These are phyloP conservation scores for Acrossocheilus fasciatus DNA, from an alignment of 2,797 vertebrate genomes.

Conservation along the genomic window DNA sequence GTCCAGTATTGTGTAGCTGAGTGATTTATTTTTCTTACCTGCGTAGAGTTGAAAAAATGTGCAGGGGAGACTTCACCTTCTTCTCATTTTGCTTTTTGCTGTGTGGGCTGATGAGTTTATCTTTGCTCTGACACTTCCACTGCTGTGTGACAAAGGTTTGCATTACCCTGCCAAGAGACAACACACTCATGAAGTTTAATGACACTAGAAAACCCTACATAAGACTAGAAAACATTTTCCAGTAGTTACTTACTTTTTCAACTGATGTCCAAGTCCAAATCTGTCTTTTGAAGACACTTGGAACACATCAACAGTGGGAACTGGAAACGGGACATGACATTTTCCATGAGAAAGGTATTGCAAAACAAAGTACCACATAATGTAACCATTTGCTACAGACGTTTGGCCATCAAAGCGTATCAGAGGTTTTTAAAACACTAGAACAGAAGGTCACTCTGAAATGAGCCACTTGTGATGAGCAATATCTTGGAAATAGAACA, in stretches of 20 bases:
- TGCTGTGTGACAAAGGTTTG: slow-evolving; percentile 91
- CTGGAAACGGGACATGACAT: slow-evolving; percentile 67
- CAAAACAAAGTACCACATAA: neutral
- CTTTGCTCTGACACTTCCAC: slow-evolving; percentile 88
- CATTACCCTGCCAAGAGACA: slow-evolving; percentile 83
- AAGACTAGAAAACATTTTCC: neutral
- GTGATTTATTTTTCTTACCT: slow-evolving; percentile 72
- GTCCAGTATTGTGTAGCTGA: neutral
- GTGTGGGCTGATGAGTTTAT: slow-evolving; percentile 85
- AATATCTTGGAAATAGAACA: slow-evolving; percentile 30
- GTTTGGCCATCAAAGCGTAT: slow-evolving; percentile 14
- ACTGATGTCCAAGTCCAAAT: slow-evolving; percentile 89
- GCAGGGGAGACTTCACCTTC: slow-evolving; percentile 90
- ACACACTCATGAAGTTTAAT: slow-evolving; percentile 10
- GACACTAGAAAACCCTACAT: neutral
- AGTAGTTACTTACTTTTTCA: slow-evolving; percentile 85
- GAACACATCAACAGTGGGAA: slow-evolving; percentile 91
- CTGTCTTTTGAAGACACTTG: slow-evolving; percentile 90
- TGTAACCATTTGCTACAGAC: neutral
- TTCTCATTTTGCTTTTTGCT: slow-evolving; percentile 87
- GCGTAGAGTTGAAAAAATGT: slow-evolving; percentile 90
- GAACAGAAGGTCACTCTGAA: slow-evolving; percentile 32
- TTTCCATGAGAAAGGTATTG: neutral
- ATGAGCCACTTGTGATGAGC: slow-evolving; percentile 34
- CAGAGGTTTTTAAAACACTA: slow-evolving; percentile 14